These are phyloP conservation scores for Pedionomus torquatus DNA, from an alignment of 2,113 vertebrate genomes.

Conservation along the genomic window DNA sequence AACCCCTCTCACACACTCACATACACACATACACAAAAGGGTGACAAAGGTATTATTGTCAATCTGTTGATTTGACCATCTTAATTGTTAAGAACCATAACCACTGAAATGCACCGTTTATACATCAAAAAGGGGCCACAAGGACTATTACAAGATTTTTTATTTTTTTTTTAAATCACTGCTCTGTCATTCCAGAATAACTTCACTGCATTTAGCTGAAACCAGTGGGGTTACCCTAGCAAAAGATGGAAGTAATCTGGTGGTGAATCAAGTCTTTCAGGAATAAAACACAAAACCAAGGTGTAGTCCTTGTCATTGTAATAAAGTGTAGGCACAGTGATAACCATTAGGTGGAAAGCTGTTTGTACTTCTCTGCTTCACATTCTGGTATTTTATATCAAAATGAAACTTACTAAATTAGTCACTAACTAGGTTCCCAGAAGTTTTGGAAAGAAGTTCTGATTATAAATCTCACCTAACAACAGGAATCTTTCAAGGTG, in stretches of 20 bases:
- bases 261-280: neutral
- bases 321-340: neutral
- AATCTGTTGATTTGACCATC: neutral
- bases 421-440: neutral
- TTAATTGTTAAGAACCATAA: neutral
- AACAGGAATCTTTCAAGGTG: neutral
- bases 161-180: neutral
- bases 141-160: neutral
- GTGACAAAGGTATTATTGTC: neutral
- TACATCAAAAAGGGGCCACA: neutral
- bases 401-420: neutral
- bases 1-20: accelerated
- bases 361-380: neutral
- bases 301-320: neutral
- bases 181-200: neutral
- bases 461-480: neutral
- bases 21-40: neutral
- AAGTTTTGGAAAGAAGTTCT: neutral
- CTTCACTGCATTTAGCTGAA: neutral
- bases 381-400: neutral
- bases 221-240: neutral
- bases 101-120: neutral
- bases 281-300: neutral
- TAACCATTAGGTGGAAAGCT: neutral
- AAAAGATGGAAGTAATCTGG: neutral